Evolutionary conservation across 2,797 vertebrate genomes (phyloP).

Genomic region (Schizopygopsis malacanthus): DNA sequence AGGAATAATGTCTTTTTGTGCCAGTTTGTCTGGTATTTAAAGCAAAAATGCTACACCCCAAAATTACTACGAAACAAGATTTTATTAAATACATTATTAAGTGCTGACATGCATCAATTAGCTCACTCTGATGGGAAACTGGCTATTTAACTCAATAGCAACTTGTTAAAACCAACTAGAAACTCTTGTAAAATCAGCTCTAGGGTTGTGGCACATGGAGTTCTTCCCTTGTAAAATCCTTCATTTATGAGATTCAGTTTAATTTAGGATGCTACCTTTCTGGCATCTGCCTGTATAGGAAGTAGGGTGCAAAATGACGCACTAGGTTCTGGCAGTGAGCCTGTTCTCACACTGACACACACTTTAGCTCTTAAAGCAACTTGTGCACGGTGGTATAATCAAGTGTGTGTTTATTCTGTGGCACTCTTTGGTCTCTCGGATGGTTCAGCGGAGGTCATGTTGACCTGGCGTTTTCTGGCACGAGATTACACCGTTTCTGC

Average conservation of each 20-base stretch:
- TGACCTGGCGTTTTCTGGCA: constrained; percentile 26
- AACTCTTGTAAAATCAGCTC: background rate
- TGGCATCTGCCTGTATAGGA: background rate
- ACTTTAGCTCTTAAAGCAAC: background rate
- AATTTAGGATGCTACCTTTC: background rate
- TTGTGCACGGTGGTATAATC: background rate
- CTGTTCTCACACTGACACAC: background rate
- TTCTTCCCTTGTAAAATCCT: background rate
- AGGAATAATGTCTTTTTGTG: background rate
- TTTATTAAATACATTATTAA: background rate
- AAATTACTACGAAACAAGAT: background rate
- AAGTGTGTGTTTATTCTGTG: constrained; percentile 15
- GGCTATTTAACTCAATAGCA: background rate
- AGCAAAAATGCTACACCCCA: background rate
- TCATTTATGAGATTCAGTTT: background rate
- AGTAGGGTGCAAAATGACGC: background rate
- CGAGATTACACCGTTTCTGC: background rate
- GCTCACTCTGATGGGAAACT: background rate
- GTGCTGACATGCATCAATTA: background rate
- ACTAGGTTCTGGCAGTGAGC: background rate
- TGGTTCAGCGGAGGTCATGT: constrained; percentile 17
- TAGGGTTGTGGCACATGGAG: background rate
- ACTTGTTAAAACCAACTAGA: background rate
- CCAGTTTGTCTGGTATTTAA: background rate
- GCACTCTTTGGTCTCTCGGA: constrained; percentile 13